These are phyloP conservation scores for Hypomesus transpacificus DNA, from an alignment of 2,113 vertebrate species.

Conservation along the genomic window DNA sequence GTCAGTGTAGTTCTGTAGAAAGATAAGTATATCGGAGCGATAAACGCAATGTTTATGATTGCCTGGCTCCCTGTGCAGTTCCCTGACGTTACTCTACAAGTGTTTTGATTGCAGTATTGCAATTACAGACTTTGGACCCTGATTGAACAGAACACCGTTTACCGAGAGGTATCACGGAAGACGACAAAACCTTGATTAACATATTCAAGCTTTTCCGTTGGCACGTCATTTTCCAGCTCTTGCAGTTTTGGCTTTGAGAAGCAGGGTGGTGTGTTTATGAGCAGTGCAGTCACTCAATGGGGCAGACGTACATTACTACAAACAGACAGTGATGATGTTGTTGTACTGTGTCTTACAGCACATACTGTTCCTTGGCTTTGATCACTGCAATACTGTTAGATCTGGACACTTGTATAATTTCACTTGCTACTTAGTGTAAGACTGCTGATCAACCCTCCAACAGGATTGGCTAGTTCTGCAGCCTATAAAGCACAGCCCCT, in stretches of 20 bases:
- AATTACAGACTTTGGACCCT: background rate
- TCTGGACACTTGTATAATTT: too few species aligned
- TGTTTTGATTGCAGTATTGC: slow-evolving; percentile 3
- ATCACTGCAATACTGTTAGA: too few species aligned
- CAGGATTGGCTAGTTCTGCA: too few species aligned
- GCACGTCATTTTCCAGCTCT: background rate
- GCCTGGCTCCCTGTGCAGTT: background rate
- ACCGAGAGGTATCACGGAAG: background rate
- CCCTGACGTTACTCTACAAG: background rate
- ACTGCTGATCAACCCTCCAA: too few species aligned
- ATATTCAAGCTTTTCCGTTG: background rate
- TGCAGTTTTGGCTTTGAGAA: slow-evolving; percentile 1
- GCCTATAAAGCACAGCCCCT: too few species aligned
- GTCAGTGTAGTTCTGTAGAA: background rate
- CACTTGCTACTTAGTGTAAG: too few species aligned
- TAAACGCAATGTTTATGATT: background rate
- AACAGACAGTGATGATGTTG: too few species aligned
- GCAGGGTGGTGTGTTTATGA: background rate
- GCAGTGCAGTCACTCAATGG: slow-evolving; percentile 19
- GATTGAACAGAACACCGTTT: background rate
- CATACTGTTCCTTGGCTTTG: too few species aligned
- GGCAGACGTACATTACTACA: slow-evolving; percentile 10
- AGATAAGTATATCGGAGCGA: slow-evolving; percentile 17
- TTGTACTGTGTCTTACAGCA: too few species aligned
- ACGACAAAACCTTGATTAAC: background rate